Conservation (phyloP, 2,888 invertebrate genomes). For the Polyploca ridens region DNA sequence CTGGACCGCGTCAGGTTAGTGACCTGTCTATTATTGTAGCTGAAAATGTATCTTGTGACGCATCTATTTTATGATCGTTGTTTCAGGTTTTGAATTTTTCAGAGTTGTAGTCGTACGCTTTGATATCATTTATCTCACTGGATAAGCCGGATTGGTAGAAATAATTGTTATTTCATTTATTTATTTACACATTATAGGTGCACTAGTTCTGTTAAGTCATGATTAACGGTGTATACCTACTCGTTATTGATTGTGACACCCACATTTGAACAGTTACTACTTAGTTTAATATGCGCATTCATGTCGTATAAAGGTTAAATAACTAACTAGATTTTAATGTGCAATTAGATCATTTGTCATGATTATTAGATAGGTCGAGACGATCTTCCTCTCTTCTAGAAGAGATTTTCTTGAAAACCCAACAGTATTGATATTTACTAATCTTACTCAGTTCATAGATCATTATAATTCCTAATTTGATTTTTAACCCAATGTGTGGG, state of each 20-base stretch:
- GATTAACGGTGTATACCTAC: not conserved
- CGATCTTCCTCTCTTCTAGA: not conserved
- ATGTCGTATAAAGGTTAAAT: not conserved
- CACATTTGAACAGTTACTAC: not conserved
- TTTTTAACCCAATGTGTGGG: too few relatives aligned
- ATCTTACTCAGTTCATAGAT: too few relatives aligned
- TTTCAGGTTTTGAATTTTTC: not conserved
- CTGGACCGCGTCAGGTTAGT: conserved; percentile 87
- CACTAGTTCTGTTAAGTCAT: not conserved
- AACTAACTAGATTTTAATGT: not conserved
- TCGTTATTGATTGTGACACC: not conserved
- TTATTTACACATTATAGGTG: not conserved
- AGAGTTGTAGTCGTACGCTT: not conserved
- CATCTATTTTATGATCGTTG: not conserved
- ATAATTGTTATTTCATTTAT: too few relatives aligned
- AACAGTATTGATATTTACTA: not conserved
- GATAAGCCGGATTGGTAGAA: not conserved
- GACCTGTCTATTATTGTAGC: conserved; percentile 32
- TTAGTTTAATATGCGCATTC: not conserved
- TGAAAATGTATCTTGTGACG: conserved; percentile 3
- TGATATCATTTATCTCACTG: not conserved
- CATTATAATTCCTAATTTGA: too few relatives aligned
- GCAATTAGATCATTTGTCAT: not conserved
- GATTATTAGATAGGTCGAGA: not conserved
- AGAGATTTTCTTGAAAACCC: not conserved